These are phyloP conservation scores for Phaenicophaeus curvirostris DNA, from an alignment of 2,797 vertebrate species.

Conservation along the genomic window DNA sequence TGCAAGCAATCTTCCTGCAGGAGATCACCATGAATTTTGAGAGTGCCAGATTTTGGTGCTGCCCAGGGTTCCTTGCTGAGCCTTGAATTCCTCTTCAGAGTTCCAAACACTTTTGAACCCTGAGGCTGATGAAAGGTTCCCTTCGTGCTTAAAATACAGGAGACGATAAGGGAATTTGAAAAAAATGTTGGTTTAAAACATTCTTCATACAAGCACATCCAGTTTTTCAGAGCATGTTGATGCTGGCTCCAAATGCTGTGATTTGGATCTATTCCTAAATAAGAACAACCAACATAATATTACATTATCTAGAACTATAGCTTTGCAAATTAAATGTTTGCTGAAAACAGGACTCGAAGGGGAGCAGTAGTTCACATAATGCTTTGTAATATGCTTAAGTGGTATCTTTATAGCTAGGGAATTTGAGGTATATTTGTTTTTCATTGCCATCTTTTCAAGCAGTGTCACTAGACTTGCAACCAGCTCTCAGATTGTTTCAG, in stretches of 20 bases:
- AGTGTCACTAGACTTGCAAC: background rate
- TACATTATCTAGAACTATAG: background rate
- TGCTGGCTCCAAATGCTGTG: background rate
- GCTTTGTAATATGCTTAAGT: background rate
- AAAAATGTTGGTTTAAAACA: background rate
- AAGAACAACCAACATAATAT: background rate
- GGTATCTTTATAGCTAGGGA: background rate
- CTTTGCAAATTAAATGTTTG: conserved; percentile 38
- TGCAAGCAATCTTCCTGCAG: background rate
- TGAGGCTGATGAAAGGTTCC: background rate
- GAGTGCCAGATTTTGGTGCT: background rate
- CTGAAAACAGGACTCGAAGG: conserved; percentile 1
- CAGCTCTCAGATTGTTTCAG: background rate
- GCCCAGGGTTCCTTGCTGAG: background rate
- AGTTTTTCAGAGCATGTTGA: background rate
- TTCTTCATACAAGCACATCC: background rate
- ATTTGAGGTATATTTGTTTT: conserved; percentile 25
- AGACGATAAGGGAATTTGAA: background rate
- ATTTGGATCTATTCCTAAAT: conserved; percentile 21
- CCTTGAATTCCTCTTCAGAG: background rate
- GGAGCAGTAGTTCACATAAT: background rate
- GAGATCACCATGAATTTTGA: background rate
- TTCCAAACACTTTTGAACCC: background rate
- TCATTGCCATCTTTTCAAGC: background rate
- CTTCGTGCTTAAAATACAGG: background rate